Evolutionary conservation across 2,888 invertebrate genomes (phyloP).

Genomic region (Zelleria hepariella): DNA sequence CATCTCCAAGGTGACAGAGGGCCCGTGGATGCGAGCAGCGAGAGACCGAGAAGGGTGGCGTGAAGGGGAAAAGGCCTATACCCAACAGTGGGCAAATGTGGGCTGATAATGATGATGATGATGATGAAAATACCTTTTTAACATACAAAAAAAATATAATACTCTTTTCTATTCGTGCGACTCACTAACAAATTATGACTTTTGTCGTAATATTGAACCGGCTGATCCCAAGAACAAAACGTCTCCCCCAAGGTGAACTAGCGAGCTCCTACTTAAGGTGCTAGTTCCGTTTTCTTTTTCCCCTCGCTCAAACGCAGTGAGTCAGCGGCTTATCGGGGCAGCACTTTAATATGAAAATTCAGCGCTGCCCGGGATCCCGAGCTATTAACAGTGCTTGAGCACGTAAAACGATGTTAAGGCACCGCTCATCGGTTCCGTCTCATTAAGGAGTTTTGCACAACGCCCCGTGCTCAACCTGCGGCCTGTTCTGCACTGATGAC

Average conservation of each 20-base stretch:
- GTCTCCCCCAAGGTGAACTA: background rate
- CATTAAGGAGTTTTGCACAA: conserved; percentile 52
- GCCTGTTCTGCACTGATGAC: background rate
- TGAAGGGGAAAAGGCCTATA: no score
- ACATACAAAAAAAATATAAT: no score
- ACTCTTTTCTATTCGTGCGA: no score
- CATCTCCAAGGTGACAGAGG: no score
- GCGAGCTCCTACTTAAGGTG: background rate
- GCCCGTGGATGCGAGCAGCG: no score
- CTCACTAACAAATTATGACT: no score
- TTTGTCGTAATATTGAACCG: no score
- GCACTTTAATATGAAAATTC: conserved; percentile 18
- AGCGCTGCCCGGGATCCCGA: conserved; percentile 14
- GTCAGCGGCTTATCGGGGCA: conserved; percentile 6
- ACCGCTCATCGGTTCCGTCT: conserved; percentile 47
- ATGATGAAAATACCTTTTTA: no score
- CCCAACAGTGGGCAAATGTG: no score
- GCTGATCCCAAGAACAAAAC: no score
- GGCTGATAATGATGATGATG: no score
- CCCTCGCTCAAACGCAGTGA: background rate
- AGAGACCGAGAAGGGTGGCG: no score
- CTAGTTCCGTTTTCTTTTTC: background rate
- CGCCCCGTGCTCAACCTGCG: conserved; percentile 14
- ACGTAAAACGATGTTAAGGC: conserved; percentile 42
- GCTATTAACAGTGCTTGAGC: conserved; percentile 40